These are phyloP conservation scores for Ochropacha duplaris DNA, from an alignment of 2,888 invertebrate species.

Conservation along the genomic window DNA sequence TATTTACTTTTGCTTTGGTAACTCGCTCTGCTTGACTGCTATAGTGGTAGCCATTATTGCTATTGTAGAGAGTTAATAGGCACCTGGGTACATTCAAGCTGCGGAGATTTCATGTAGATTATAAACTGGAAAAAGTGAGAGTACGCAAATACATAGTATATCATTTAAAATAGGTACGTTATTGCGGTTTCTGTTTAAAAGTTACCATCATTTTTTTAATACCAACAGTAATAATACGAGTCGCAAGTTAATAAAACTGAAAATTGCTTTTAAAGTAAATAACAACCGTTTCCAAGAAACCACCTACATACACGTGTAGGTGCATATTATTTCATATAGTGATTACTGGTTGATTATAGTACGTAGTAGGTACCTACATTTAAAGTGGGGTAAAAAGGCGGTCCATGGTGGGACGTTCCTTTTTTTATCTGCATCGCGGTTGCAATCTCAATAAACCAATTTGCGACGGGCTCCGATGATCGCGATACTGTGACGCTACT, in stretches of 20 bases:
- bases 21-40: not conserved
- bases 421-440: conserved; percentile 52
- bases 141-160: too few species aligned
- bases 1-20: not conserved
- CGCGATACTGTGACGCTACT: conserved; percentile 42
- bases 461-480: conserved; percentile 55
- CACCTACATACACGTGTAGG: not conserved
- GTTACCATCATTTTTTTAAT: not conserved
- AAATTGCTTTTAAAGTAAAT: not conserved
- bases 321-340: conserved; percentile 6
- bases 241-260: not conserved
- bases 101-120: not conserved
- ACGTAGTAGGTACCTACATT: conserved; percentile 1
- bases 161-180: too few species aligned
- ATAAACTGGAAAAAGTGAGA: not conserved
- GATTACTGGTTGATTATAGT: conserved; percentile 1
- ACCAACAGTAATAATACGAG: not conserved
- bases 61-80: not conserved
- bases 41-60: not conserved
- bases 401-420: conserved; percentile 31
- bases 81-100: not conserved
- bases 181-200: too few species aligned
- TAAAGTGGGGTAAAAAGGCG: conserved; percentile 4
- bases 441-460: conserved; percentile 77
- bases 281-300: not conserved